These are phyloP conservation scores for Centropyge bicolor DNA, from an alignment of 2,797 vertebrate species.

Conservation along the genomic window DNA sequence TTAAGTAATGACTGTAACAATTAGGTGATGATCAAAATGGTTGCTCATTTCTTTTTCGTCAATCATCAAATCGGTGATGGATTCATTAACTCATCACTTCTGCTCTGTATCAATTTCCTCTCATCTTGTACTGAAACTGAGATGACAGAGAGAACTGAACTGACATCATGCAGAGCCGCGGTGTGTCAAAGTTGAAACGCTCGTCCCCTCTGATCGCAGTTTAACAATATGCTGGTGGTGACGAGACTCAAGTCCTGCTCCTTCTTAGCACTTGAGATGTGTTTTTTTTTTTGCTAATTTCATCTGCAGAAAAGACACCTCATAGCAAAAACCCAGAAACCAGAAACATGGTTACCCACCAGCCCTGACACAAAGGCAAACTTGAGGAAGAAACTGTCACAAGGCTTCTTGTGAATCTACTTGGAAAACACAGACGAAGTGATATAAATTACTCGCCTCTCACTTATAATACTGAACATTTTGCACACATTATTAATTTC, in stretches of 20 bases:
- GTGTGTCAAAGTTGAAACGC: not conserved
- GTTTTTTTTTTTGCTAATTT: not conserved
- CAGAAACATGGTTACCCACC: not conserved
- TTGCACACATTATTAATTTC: not conserved
- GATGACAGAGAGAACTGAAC: slow-evolving; percentile 18
- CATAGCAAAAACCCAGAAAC: slow-evolving; percentile 2
- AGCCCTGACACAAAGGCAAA: not conserved
- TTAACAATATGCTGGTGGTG: not conserved
- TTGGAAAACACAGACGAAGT: not conserved
- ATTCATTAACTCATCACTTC: not conserved
- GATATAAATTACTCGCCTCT: not conserved
- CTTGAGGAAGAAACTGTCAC: not conserved
- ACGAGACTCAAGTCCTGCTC: not conserved
- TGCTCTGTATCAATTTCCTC: not conserved
- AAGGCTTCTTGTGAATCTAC: not conserved
- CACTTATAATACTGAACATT: not conserved
- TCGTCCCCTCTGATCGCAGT: not conserved
- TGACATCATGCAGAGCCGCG: slow-evolving; percentile 6
- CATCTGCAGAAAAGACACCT: slow-evolving; percentile 4
- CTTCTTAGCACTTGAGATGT: not conserved
- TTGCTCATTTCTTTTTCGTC: not conserved
- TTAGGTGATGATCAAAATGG: not conserved
- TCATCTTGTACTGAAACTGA: not conserved
- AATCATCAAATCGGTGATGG: not conserved
- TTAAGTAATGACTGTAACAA: not conserved